These are phyloP conservation scores for Chloroceryle aenea DNA, from an alignment of 2,113 vertebrate species.

Conservation along the genomic window DNA sequence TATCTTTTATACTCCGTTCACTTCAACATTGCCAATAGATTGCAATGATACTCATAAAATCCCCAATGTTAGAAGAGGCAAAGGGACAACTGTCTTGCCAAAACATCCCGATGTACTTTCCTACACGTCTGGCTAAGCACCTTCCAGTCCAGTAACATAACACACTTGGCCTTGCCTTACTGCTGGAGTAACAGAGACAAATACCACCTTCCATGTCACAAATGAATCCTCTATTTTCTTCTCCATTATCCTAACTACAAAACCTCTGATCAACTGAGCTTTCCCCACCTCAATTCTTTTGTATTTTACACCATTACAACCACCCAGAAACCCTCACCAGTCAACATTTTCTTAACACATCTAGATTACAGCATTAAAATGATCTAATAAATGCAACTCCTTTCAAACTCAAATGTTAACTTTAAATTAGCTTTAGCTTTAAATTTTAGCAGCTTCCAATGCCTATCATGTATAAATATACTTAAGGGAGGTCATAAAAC, in stretches of 20 bases:
- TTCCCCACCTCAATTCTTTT: neutral
- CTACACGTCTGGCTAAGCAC: neutral
- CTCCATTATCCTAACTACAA: slow-evolving; percentile 13
- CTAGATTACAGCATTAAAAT: neutral
- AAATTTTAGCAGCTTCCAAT: neutral
- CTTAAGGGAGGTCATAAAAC: neutral
- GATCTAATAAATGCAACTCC: neutral
- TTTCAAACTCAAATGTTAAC: neutral
- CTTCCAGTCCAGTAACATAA: neutral
- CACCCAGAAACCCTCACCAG: neutral
- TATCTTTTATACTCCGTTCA: neutral
- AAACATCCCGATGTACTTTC: neutral
- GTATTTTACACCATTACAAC: neutral
- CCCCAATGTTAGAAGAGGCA: neutral
- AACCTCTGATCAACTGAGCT: neutral
- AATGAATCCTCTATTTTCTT: slow-evolving; percentile 8
- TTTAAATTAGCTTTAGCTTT: neutral
- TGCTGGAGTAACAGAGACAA: neutral
- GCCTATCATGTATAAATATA: neutral
- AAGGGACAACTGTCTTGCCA: neutral
- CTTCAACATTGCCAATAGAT: neutral
- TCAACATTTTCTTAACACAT: neutral
- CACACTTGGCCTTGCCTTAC: neutral
- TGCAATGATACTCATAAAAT: neutral
- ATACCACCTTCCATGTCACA: neutral